Base-by-base conservation (phyloP, 2,888 invertebrate genomes). In the Parnassius apollo region DNA sequence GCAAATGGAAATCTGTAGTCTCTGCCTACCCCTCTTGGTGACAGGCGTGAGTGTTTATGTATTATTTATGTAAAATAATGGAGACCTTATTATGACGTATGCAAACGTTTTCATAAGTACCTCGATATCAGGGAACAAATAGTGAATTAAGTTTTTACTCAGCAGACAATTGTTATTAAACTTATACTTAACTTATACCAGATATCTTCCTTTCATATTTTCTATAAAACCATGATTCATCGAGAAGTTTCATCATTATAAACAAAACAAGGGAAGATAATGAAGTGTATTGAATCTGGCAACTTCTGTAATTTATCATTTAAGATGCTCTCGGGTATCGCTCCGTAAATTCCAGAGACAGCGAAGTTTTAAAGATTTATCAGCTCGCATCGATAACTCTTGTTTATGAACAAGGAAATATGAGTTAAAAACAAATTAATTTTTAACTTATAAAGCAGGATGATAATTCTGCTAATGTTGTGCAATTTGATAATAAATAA, bases 301-400 rank as follows among this genome's bases (percentile, higher is more conserved):
- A 85, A 87, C 81, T 87, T 83, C 71, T 78, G 81, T 83, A 85
- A 88, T 88, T 87, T 85, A 86, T 88, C 87, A 86, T 83, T 83
- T 75, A 71, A 73, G 72, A 71, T 72, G 73, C 73, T 71, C 72
- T 67, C 67, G 73, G 75, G 76, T 80, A 80, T 82, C 77, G 76
- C 70, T 70, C 70, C 77, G 76, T 74, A 71, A 80, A 77, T 78
- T 73, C 75, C 71, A 73, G 75, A 74, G 76, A 77, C 77, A 78
- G 71, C 75, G 68, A 84, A 86, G 78, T 85, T 87, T 82, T 79
- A 82, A 64, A 64, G 64, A 64, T 64, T 64, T 64, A 60, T 64
- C 60, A 60, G 53, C 60, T 59, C 57, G 57, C 64, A 64, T 64
- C 60, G 57, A 60, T 60, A 49, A 48, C 57, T 57, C 56, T 56